phyloP scores from a whole-genome alignment of 2,113 vertebrate genomes.

The Apaloderma vittatum region DNA sequence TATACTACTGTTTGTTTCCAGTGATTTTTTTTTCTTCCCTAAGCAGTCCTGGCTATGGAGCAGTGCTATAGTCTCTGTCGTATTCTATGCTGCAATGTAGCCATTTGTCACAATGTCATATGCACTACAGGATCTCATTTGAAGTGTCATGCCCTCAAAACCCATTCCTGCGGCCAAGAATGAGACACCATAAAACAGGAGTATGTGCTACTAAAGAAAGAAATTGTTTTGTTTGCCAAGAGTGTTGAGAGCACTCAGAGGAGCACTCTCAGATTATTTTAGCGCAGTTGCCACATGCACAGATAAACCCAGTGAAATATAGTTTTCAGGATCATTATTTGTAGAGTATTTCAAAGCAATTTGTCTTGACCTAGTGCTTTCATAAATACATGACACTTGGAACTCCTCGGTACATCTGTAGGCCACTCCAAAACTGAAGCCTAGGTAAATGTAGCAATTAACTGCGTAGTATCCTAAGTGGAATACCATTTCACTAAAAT shows the following conservation, averaged over 20 bases:
- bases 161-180: constrained; percentile 56
- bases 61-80: constrained; percentile 10
- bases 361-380: constrained; percentile 38
- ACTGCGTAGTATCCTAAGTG: not conserved
- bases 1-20: not conserved
- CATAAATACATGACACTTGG: not conserved
- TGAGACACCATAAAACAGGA: constrained; percentile 61
- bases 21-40: not conserved
- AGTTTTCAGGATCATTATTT: constrained; percentile 44
- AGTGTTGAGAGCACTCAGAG: constrained; percentile 40
- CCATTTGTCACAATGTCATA: constrained; percentile 62
- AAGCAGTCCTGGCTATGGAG: constrained; percentile 9
- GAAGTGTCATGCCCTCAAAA: constrained; percentile 62
- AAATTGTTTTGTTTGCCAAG: constrained; percentile 70
- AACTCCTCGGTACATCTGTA: not conserved
- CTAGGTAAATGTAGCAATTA: not conserved
- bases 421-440: not conserved
- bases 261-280: constrained; percentile 60
- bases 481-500: not conserved
- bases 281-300: constrained; percentile 48
- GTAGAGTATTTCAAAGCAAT: constrained; percentile 38
- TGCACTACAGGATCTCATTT: constrained; percentile 22
- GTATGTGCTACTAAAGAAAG: constrained; percentile 56
- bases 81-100: constrained; percentile 10
- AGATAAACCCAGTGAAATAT: constrained; percentile 54